phyloP scores from a whole-genome alignment of 2,888 invertebrate species.

The Drosophila koepferae region DNA sequence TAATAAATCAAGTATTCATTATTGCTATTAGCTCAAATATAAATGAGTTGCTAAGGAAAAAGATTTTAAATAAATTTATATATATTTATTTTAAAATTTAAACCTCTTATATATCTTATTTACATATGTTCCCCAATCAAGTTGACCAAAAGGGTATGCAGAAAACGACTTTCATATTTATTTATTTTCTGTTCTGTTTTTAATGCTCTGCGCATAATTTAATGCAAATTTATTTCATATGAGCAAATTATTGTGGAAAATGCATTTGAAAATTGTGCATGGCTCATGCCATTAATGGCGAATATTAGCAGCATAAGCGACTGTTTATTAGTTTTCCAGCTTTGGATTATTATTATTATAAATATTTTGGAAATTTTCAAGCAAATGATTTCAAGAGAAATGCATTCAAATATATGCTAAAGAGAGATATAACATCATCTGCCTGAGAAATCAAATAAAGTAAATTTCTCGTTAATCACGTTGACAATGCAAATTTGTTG shows the following conservation, averaged over 20 bases:
- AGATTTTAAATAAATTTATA: too few species aligned
- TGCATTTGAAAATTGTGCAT: conserved; percentile 2
- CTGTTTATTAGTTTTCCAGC: conserved; percentile 2
- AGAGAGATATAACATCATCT: conserved; percentile 16
- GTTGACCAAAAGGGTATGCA: background rate
- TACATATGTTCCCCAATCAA: too few species aligned
- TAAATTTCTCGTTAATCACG: conserved; percentile 53
- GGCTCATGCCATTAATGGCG: conserved; percentile 1
- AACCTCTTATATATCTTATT: too few species aligned
- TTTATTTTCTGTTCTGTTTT: conserved; percentile 5
- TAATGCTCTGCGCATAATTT: background rate
- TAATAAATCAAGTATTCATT: background rate
- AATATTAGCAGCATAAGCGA: conserved; percentile 9
- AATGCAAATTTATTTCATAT: background rate
- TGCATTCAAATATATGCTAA: background rate
- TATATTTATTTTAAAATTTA: too few species aligned
- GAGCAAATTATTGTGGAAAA: conserved; percentile 9
- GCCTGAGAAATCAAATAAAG: conserved; percentile 31
- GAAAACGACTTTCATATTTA: background rate
- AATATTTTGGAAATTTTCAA: background rate
- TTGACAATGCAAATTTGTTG: conserved; percentile 44
- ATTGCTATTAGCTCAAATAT: background rate
- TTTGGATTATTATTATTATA: background rate
- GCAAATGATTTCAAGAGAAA: background rate
- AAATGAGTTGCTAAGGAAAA: too few species aligned